These are phyloP conservation scores for Subanguina moxae DNA, from an alignment of 1,140 invertebrate genomes.

Conservation along the genomic window DNA sequence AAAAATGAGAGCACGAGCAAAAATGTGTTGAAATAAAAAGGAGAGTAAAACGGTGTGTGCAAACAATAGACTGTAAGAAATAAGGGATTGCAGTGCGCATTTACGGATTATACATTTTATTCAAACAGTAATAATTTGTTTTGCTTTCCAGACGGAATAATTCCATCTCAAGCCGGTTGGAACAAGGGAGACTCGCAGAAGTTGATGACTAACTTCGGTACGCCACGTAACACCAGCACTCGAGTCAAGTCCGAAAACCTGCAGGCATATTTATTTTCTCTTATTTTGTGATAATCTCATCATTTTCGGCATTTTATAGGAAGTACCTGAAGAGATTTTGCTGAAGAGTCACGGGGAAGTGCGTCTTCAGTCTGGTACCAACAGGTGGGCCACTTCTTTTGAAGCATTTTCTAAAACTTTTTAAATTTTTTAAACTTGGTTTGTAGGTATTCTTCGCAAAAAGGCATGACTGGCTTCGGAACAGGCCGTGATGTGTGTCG, in stretches of 20 bases:
- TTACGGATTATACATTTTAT: no score
- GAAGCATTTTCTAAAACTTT: neutral
- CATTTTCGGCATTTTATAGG: slow-evolving; percentile 32
- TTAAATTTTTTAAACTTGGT: no score
- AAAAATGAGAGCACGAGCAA: no score
- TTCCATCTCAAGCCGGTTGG: slow-evolving; percentile 60
- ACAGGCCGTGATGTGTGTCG: slow-evolving; percentile 58
- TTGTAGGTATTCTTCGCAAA: slow-evolving; percentile 25
- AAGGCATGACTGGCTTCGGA: slow-evolving; percentile 55
- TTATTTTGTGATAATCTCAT: neutral
- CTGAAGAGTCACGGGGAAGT: slow-evolving; percentile 56
- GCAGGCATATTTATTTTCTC: slow-evolving; percentile 27
- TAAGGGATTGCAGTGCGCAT: no score
- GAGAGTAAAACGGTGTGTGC: no score
- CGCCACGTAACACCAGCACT: slow-evolving; percentile 58
- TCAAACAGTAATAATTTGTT: no score
- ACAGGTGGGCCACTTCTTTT: slow-evolving; percentile 24
- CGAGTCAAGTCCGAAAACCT: slow-evolving; percentile 58
- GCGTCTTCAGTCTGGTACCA: slow-evolving; percentile 59
- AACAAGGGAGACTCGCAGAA: slow-evolving; percentile 60
- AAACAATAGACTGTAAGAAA: no score
- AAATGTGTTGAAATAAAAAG: no score
- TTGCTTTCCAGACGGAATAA: slow-evolving; percentile 44
- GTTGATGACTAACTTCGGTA: slow-evolving; percentile 60
- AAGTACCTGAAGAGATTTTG: slow-evolving; percentile 54